A percentile compares a stretch with the other conserved stretches of the same genome.
Evolutionary conservation across 92 coral and sea anemone genomes (phyloP).

Genomic region (Umimayanthus chanpuru): DNA sequence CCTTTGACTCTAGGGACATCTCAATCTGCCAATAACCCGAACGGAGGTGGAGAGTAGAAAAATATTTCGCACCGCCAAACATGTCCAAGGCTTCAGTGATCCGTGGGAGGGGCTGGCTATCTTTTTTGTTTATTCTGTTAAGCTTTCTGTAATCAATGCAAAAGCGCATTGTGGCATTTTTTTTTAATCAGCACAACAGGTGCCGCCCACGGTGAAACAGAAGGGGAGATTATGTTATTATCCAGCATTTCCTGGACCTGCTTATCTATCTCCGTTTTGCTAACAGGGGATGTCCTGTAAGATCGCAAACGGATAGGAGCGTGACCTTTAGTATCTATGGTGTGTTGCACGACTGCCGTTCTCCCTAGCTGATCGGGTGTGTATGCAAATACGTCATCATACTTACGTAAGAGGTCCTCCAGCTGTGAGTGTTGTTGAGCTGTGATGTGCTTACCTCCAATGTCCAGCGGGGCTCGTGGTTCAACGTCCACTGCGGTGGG

Average conservation of each 20-base stretch:
- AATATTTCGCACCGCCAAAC: slow-evolving; percentile 50
- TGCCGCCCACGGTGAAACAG: slow-evolving; percentile 57
- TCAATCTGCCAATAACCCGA: slow-evolving; percentile 64
- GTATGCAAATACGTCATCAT: too few relatives aligned
- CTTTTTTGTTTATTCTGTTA: slow-evolving; percentile 46
- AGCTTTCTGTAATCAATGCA: slow-evolving; percentile 56
- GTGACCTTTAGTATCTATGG: too few relatives aligned
- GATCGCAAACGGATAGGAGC: slow-evolving; percentile 43
- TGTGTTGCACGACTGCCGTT: too few relatives aligned
- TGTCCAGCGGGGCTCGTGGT: neutral
- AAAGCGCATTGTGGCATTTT: slow-evolving; percentile 53
- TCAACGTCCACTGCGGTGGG: neutral
- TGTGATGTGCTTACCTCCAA: neutral
- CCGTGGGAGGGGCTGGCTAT: slow-evolving; percentile 50
- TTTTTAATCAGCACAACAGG: slow-evolving; percentile 64
- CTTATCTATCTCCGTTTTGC: slow-evolving; percentile 44
- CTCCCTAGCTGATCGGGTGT: too few relatives aligned
- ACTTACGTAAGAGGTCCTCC: too few relatives aligned
- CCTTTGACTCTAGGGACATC: slow-evolving; percentile 5
- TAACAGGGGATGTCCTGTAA: slow-evolving; percentile 52
- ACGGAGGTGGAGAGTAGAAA: slow-evolving; percentile 55
- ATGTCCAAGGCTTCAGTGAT: slow-evolving; percentile 55
- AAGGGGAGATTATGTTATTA: slow-evolving; percentile 53
- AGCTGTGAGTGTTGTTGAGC: too few relatives aligned
- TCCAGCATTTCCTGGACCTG: slow-evolving; percentile 62